phyloP scores from a whole-genome alignment of 2,113 vertebrate genomes.

The Lamprotornis superbus region DNA sequence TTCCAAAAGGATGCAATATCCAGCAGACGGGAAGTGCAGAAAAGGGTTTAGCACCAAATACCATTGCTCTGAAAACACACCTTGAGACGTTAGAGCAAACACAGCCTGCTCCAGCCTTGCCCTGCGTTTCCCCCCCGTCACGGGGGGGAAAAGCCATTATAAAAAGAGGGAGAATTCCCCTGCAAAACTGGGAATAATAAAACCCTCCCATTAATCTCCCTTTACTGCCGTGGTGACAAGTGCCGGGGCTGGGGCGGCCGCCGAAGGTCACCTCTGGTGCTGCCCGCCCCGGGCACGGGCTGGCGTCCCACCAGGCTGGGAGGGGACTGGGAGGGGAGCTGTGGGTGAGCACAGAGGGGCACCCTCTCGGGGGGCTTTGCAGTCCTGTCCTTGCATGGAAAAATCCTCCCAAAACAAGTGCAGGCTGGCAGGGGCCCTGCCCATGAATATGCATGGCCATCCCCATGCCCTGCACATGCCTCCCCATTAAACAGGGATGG shows the following conservation, averaged over 20 bases:
- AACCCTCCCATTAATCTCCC: conserved; percentile 34
- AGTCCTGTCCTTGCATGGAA: background rate
- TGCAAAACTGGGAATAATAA: conserved; percentile 47
- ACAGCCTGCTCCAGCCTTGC: conserved; percentile 19
- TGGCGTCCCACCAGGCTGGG: background rate
- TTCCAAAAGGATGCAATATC: background rate
- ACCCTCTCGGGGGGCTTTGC: background rate
- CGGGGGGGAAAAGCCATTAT: conserved; percentile 10
- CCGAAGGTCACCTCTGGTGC: conserved; percentile 60
- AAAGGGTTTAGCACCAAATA: background rate
- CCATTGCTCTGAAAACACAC: conserved; percentile 28
- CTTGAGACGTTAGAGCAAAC: conserved; percentile 5
- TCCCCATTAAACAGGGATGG: background rate
- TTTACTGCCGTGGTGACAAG: conserved; percentile 33
- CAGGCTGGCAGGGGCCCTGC: background rate
- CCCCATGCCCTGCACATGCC: background rate
- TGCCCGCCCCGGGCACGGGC: background rate
- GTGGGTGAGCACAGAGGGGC: background rate
- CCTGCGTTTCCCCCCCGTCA: background rate
- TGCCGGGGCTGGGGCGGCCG: background rate
- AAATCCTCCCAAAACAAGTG: background rate
- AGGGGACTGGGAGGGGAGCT: background rate
- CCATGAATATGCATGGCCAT: background rate
- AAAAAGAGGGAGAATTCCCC: conserved; percentile 48
- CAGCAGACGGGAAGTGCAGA: background rate